Base-by-base conservation (phyloP, 2,888 invertebrate genomes). In the Troides aeacus region DNA sequence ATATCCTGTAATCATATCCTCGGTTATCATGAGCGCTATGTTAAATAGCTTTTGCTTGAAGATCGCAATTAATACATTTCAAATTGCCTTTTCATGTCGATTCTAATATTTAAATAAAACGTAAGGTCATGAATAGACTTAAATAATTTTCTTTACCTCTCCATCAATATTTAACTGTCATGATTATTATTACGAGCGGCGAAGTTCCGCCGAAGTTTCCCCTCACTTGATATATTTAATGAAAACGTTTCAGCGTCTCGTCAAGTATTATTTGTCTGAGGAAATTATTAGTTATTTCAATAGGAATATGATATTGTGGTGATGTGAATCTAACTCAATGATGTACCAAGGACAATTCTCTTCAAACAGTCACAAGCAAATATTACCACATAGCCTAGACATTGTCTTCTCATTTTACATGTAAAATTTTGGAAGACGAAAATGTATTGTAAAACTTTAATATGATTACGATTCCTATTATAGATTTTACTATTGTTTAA, bases 41-140 rank as follows among this genome's bases (percentile, higher is more conserved):
- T 50, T 17, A 50, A 50, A 50, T 50, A 50, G 15, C 5, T 17
- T 50, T 18, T 50, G 50, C 21, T 5, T 57, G 2, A 57, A 57
- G 57, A 5, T 21, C 46, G 24, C 17, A 18, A 50, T 62, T 24
- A 50, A 63, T 24, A 21, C 50, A 39, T 50, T 23, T 39, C 17
- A 46, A 63, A 68, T 63, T 63, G 46, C 57, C n/a, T 62, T 57
- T 53, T 39, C 62, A 61, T 62, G 62, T 68, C 46, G 12, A 24
- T 57, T 62, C 61, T 62, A 24, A 62, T 42, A 42, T 57, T 56
- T 42, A 62, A 23, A 58, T 68, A 46, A 62, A 56, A n/a, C 18
- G 61, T 39, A 39, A 62, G 39, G 39, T 53, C 39, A n/a, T 15
- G 50, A 65, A 59, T 57, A 23, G 39, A 30, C 67, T 67, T 61